Conservation (phyloP, 2,113 vertebrate genomes). For the Gnathochromis pfefferi region DNA sequence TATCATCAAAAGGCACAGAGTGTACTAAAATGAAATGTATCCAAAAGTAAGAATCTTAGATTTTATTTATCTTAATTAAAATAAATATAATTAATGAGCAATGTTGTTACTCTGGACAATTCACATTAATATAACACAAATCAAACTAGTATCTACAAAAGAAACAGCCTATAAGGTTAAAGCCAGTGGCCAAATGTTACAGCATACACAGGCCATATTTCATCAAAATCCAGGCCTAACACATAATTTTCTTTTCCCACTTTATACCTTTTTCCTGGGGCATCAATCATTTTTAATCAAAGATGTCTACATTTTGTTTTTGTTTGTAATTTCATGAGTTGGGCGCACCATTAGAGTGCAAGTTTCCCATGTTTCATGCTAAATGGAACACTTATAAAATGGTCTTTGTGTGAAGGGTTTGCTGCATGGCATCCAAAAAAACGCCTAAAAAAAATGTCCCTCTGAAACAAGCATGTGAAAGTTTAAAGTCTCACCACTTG, state of each 20-base stretch:
- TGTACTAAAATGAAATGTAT: neutral
- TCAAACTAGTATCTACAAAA: neutral
- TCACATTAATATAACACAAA: neutral
- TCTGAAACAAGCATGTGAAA: neutral
- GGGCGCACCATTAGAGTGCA: neutral
- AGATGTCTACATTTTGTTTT: constrained; percentile 13
- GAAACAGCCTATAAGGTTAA: neutral
- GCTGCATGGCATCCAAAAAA: neutral
- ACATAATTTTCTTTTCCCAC: neutral
- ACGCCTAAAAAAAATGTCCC: neutral
- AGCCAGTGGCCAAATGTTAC: constrained; percentile 15
- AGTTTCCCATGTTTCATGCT: neutral
- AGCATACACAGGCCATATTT: neutral
- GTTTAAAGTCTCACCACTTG: neutral
- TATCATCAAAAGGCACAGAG: neutral
- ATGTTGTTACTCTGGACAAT: neutral
- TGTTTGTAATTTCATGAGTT: constrained; percentile 22
- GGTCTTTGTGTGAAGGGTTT: neutral
- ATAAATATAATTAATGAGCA: neutral
- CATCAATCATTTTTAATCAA: constrained; percentile 45
- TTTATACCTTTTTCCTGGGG: neutral
- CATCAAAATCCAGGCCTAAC: constrained; percentile 6
- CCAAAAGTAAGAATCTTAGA: neutral
- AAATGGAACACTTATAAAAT: neutral
- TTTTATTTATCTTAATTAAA: neutral